Conservation (phyloP, 2,797 vertebrate genomes). For the Enteromius thamalakanensis region DNA sequence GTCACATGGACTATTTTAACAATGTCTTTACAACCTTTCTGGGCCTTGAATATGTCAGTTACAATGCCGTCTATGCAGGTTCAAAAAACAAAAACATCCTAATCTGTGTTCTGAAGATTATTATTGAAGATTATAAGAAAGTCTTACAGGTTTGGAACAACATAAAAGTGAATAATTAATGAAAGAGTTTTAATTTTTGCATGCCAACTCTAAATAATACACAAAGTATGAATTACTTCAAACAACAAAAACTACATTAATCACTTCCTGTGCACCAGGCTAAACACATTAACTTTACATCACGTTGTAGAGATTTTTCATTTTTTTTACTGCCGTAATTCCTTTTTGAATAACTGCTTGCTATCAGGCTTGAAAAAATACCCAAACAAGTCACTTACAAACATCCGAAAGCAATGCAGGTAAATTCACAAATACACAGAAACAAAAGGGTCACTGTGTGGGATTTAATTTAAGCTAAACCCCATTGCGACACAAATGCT, state of each 20-base stretch:
- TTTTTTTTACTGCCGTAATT: neutral
- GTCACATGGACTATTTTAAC: neutral
- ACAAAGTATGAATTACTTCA: slow-evolving; percentile 3
- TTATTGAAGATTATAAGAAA: neutral
- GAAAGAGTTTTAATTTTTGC: neutral
- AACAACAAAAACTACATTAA: neutral
- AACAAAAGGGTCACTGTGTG: slow-evolving; percentile 57
- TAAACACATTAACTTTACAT: slow-evolving; percentile 21
- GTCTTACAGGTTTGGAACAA: neutral
- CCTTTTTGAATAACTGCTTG: slow-evolving; percentile 19
- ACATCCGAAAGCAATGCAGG: slow-evolving; percentile 38
- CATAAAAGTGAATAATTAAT: neutral
- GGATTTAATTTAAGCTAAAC: slow-evolving; percentile 62
- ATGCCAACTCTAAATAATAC: neutral
- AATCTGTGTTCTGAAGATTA: neutral
- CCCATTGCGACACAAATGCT: slow-evolving; percentile 68
- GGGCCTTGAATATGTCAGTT: neutral
- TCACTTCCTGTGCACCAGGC: slow-evolving; percentile 22
- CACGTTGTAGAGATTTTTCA: neutral
- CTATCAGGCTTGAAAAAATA: neutral
- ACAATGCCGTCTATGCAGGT: neutral
- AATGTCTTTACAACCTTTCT: neutral
- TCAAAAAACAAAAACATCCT: neutral
- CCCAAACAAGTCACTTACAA: slow-evolving; percentile 12
- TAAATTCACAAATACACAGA: slow-evolving; percentile 46